These are phyloP conservation scores for Zapus hudsonius DNA, from an alignment of 2,113 vertebrate genomes.

Conservation along the genomic window DNA sequence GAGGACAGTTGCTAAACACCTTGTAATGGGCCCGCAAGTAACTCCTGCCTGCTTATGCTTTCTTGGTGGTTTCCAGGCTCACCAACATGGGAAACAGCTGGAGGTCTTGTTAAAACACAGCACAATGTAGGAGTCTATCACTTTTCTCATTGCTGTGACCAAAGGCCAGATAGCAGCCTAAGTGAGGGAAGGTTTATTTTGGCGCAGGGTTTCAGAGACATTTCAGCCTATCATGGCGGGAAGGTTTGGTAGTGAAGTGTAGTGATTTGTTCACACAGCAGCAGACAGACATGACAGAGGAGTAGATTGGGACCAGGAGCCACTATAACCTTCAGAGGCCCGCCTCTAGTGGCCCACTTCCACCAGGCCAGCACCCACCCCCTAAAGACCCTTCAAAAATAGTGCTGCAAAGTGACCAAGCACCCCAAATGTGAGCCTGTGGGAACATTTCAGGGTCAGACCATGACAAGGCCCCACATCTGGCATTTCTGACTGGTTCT, in stretches of 20 bases:
- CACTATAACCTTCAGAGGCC: background rate
- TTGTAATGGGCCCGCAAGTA: background rate
- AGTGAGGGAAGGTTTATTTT: background rate
- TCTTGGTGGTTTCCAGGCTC: background rate
- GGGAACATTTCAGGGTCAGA: background rate
- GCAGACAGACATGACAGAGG: background rate
- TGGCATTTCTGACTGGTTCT: background rate
- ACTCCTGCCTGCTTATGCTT: background rate
- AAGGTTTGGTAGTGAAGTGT: background rate
- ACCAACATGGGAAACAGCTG: background rate
- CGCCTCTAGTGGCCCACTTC: background rate
- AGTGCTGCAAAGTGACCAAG: background rate
- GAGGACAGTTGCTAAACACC: background rate
- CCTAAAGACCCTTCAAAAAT: background rate
- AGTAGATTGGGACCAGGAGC: background rate
- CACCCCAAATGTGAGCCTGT: background rate
- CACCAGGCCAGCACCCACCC: no score
- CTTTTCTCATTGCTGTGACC: no score
- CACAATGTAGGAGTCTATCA: background rate
- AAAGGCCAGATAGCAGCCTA: background rate
- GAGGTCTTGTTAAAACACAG: background rate
- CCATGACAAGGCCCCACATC: background rate
- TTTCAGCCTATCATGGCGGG: background rate
- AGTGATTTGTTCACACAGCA: background rate
- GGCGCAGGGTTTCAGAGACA: background rate